Evolutionary conservation across 2,888 invertebrate species (phyloP), one percentile per base, ranked within the genome.

Genomic region (Anagyrus pseudococci): DNA sequence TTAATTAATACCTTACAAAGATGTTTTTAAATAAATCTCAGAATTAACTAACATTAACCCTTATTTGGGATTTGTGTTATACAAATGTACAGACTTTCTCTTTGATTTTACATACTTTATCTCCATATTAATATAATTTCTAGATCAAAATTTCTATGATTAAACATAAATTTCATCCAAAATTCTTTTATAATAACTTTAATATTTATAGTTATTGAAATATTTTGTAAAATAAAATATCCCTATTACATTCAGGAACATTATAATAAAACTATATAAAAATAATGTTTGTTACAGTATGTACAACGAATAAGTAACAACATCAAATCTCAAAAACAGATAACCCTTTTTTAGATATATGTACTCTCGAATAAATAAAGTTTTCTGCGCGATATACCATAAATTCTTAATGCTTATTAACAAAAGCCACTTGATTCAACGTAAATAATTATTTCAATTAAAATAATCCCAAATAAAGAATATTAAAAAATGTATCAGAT

Each of bases 11-110:
- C 19, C 13, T 44, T 63, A 57, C 66, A 68, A 69, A 68, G 69
- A 73, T 37, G 10, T 71, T 72, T 60, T 70, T 63, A 73, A 62
- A 71, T 63, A 67, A 68, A 70, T 70, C 60, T 71, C 68, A 58
- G 67, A 70, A 69, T 68, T 64, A 69, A 70, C 68, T 19, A 23
- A 58, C 37, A 52, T 53, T 40, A 15, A 44, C 49, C 26, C 22
- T 33, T 37, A 23, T 19, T 10, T 46, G 20, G 41, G 19, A 19
- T 41, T 59, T 46, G 47, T 56, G 23, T 52, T 41, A 50, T 50
- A 46, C 52, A 25, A 57, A 54, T 48, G 54, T 15, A 26, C 20
- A 48, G 44, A 2, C 15, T 10, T 10, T 57, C 37, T 13, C 22
- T 19, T 41, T 19, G 2, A 48, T 48, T 43, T 23, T 58, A 3